phyloP scores from a whole-genome alignment of 1,140 invertebrate genomes.

The Drosophila parabipectinata region DNA sequence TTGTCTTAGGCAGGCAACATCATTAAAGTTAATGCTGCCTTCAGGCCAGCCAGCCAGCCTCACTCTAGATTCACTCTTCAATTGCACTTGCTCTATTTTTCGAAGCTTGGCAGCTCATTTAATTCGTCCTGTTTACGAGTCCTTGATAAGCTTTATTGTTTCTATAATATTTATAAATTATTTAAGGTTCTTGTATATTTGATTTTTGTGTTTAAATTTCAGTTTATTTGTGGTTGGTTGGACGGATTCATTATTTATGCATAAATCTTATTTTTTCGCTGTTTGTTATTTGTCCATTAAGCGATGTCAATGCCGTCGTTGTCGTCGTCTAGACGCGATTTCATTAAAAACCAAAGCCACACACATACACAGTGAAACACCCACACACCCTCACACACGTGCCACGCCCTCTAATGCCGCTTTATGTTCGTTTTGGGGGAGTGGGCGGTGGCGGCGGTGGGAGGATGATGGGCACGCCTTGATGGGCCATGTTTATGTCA shows the following conservation, averaged over 20 bases:
- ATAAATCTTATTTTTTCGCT: constrained; percentile 11
- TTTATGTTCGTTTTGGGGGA: constrained; percentile 9
- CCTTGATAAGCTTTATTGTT: constrained; percentile 1
- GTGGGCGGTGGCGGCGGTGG: neutral
- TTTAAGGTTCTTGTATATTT: neutral
- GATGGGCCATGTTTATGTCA: constrained; percentile 34
- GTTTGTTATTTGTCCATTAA: constrained; percentile 45
- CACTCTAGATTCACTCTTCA: neutral
- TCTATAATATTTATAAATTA: neutral
- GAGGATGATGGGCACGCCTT: constrained; percentile 1
- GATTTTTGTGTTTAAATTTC: neutral
- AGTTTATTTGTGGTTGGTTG: neutral
- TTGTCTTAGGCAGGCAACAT: constrained; percentile 29
- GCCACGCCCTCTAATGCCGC: constrained; percentile 28
- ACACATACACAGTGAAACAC: constrained; percentile 1
- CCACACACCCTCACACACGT: constrained; percentile 13
- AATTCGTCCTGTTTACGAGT: neutral
- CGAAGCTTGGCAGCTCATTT: neutral
- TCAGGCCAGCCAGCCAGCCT: neutral
- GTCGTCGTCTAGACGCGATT: constrained; percentile 53
- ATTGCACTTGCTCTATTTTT: neutral
- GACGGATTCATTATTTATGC: constrained; percentile 9
- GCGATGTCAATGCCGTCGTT: constrained; percentile 29
- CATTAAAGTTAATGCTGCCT: constrained; percentile 50
- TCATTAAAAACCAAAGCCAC: constrained; percentile 48